Evolutionary conservation across 2,113 vertebrate genomes (phyloP).

Genomic region (Odobenus rosmarus): DNA sequence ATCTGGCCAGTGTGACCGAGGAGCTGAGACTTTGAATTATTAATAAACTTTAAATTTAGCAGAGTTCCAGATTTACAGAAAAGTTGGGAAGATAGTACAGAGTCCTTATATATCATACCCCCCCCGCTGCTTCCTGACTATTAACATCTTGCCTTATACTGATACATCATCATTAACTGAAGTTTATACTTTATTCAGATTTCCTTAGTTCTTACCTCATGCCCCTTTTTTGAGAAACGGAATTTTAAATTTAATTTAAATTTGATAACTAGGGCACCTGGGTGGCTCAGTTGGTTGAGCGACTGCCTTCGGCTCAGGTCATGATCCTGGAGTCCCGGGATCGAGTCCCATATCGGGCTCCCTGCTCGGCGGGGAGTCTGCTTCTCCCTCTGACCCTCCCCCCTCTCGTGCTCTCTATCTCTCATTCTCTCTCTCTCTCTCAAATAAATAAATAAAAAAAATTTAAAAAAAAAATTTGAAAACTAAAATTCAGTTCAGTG

Average conservation of each 20-base stretch:
- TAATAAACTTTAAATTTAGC: not conserved
- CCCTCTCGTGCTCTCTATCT: too few species aligned
- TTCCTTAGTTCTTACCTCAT: not conserved
- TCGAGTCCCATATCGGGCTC: too few species aligned
- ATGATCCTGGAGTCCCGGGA: too few species aligned
- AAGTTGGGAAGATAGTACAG: not conserved
- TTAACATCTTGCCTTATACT: accelerated
- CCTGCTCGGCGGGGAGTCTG: too few species aligned
- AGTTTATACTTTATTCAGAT: not conserved
- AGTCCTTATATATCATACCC: too few species aligned
- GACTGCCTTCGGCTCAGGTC: too few species aligned
- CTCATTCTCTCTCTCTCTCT: too few species aligned
- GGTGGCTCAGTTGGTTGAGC: too few species aligned
- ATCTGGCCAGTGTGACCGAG: not conserved
- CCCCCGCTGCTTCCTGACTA: not conserved
- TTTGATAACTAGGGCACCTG: not conserved
- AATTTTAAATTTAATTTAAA: not conserved
- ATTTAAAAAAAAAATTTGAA: too few species aligned
- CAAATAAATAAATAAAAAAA: too few species aligned
- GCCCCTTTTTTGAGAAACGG: not conserved
- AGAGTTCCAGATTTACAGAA: not conserved
- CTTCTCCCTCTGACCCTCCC: too few species aligned
- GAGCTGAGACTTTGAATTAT: not conserved
- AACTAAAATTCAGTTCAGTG: not conserved
- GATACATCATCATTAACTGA: not conserved